Conservation (phyloP, 2,888 invertebrate species). For the Ennomos erosarius region DNA sequence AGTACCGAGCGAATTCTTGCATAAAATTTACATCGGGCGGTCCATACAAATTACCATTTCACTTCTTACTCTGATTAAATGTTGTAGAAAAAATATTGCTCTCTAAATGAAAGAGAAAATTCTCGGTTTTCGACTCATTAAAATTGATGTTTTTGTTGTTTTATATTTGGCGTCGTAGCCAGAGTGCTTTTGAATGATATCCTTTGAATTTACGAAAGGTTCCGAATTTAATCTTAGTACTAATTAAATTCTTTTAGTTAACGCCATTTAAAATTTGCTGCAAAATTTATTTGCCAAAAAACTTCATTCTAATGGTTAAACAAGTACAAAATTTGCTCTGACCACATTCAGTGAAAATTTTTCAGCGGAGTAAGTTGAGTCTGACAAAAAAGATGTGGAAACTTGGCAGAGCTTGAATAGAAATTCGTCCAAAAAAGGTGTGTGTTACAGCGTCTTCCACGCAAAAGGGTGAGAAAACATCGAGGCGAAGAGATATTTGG, state of each 20-base stretch:
- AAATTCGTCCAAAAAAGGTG: conserved; percentile 71
- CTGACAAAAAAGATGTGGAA: conserved; percentile 51
- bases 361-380: conserved; percentile 1
- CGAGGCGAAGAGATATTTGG: conserved; percentile 79
- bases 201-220: conserved; percentile 18
- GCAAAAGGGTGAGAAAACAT: conserved; percentile 77
- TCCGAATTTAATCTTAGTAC: conserved; percentile 9
- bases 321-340: conserved; percentile 29
- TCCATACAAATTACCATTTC: conserved; percentile 85
- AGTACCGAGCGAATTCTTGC: conserved; percentile 80
- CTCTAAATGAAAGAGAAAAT: conserved; percentile 82
- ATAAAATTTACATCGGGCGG: conserved; percentile 85
- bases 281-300: conserved; percentile 38
- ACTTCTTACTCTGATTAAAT: conserved; percentile 85
- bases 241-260: conserved; percentile 33
- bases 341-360: conserved; percentile 25
- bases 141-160: conserved; percentile 76
- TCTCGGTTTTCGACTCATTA: conserved; percentile 82
- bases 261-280: conserved; percentile 31
- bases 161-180: conserved; percentile 54
- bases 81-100: conserved; percentile 85
- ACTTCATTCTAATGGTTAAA: conserved; percentile 30
- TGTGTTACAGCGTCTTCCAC: conserved; percentile 70
- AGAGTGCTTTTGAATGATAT: conserved; percentile 35
- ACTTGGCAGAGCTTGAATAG: conserved; percentile 66